Evolutionary conservation across 2,797 vertebrate species (phyloP).

Genomic region (Melanotaenia parkinsoni): DNA sequence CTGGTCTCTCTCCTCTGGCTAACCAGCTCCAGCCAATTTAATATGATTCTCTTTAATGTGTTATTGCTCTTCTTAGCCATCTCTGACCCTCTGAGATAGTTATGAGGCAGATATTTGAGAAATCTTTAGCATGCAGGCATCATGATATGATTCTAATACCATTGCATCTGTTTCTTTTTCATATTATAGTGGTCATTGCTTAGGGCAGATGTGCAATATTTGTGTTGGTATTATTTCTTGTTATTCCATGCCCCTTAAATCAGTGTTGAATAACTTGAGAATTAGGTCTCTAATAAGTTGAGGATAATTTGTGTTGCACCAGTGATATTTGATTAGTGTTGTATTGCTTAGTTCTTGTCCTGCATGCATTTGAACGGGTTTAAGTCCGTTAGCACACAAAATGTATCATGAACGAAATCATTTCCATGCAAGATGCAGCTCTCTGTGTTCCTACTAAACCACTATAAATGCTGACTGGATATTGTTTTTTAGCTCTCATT

Average conservation of each 20-base stretch:
- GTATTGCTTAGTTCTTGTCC: not conserved
- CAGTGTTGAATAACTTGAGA: not conserved
- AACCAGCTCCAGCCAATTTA: constrained; percentile 55
- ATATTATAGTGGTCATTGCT: constrained; percentile 8
- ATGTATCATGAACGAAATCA: not conserved
- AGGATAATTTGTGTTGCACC: not conserved
- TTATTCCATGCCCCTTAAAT: not conserved
- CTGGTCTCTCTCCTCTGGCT: constrained; percentile 37
- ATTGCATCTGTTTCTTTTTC: constrained; percentile 13
- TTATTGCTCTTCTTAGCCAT: constrained; percentile 47
- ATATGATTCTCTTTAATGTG: constrained; percentile 56
- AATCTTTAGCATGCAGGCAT: constrained; percentile 46
- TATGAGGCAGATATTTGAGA: constrained; percentile 49
- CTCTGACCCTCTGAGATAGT: constrained; percentile 65
- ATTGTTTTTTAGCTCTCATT: not conserved
- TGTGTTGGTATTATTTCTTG: not conserved
- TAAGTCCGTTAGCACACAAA: not conserved
- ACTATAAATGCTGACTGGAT: not conserved
- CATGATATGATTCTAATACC: constrained; percentile 31
- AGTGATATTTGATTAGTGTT: not conserved
- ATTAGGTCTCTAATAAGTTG: not conserved
- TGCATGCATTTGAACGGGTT: not conserved
- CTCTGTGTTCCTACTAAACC: not conserved
- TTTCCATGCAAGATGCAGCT: not conserved
- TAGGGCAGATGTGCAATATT: not conserved